These are phyloP conservation scores for Spheniscus mendiculus DNA, from an alignment of 2,113 vertebrate species.

Conservation along the genomic window DNA sequence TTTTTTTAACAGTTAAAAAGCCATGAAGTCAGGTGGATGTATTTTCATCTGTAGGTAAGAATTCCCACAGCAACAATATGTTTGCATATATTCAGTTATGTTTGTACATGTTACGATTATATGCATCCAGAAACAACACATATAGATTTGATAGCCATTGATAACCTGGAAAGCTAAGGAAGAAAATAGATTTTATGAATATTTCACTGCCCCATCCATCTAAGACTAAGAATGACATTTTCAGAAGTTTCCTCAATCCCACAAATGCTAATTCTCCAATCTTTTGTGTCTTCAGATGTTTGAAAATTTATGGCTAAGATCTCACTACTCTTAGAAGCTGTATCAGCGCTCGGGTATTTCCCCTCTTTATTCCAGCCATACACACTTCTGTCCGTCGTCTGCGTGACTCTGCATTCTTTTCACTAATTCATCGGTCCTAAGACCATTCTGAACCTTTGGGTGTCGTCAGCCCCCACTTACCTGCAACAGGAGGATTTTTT, in stretches of 20 bases:
- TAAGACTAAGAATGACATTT: neutral
- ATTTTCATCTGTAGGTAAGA: neutral
- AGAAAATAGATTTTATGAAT: neutral
- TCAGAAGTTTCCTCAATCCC: neutral
- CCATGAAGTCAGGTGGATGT: neutral
- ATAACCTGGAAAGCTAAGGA: neutral
- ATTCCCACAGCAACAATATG: neutral
- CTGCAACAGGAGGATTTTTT: neutral
- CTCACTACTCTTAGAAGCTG: neutral
- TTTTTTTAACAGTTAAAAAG: neutral
- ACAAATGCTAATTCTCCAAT: neutral
- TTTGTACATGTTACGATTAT: neutral
- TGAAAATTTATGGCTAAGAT: neutral
- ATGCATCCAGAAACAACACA: neutral
- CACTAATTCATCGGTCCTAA: neutral
- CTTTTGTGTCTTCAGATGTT: neutral
- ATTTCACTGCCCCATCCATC: neutral
- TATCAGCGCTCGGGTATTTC: neutral
- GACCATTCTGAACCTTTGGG: neutral
- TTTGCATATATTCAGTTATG: neutral
- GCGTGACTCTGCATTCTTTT: neutral
- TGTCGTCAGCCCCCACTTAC: neutral
- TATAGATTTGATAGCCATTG: neutral
- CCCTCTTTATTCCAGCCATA: neutral
- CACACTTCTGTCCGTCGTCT: neutral